Base-by-base conservation (phyloP, 2,113 vertebrate genomes). In the Microtus richardsoni region DNA sequence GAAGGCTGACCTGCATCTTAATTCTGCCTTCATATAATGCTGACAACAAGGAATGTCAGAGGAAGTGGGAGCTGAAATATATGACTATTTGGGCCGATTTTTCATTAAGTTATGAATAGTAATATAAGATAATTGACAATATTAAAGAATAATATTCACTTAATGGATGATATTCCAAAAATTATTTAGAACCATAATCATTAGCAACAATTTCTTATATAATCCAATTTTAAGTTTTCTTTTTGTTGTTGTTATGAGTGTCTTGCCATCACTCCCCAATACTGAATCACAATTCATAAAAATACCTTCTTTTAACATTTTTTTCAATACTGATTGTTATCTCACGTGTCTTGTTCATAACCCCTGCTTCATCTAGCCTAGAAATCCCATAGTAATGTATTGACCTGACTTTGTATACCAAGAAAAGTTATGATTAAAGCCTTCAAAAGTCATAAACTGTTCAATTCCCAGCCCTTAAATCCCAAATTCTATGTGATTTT, bases 21-120 rank as follows among this genome's bases (percentile, higher is more conserved):
- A 68, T 82, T 90, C 54, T 62, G 49, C 26, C 12, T 28, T 26
- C 39, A 62, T 2, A 0, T n/a, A 33, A 28, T 52, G 41, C 11
- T 91, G 30, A 92, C 78, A 62, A 58, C 17, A 52, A 91, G 68
- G 21, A 10, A 39, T n/a, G 49, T 19, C n/a, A 75, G 2, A 26
- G 33, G 3, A 12, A 78, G 7, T 78, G 22, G n/a, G 22, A 89
- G 39, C 36, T 66, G 10, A 79, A 64, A 90, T 62, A 28, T 10
- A 58, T 70, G 58, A 41, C 36, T 41, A 19, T 93, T 88, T 94
- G 52, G 62, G n/a, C 74, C 78, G 70, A 92, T 86, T 91, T 85
- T 85, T n/a, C 3, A 95, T 28, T 52, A n/a, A 30, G 4, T 86
- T 64, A 70, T 94, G 68, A 96, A 83, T 70, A 96, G 78, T 11